phyloP scores from a whole-genome alignment of 2,888 invertebrate genomes.

The Mimachlamys varia region DNA sequence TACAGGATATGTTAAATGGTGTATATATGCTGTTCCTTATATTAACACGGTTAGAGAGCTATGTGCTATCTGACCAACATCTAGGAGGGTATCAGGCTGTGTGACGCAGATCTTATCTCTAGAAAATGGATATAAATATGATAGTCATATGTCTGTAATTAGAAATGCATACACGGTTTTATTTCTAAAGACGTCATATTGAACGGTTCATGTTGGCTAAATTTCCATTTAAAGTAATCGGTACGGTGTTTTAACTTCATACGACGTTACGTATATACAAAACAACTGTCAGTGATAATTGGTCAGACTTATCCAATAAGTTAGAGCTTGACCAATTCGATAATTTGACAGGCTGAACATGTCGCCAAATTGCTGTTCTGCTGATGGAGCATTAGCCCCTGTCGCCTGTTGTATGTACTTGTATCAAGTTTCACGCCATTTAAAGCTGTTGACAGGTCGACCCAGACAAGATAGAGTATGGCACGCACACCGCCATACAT shows the following conservation, averaged over 20 bases:
- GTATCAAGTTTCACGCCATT: slow-evolving; percentile 22
- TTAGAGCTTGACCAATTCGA: slow-evolving; percentile 11
- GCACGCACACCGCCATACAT: not conserved
- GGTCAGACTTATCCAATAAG: not conserved
- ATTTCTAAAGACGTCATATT: slow-evolving; percentile 1
- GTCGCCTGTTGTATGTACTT: not conserved
- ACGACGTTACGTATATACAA: slow-evolving; percentile 1
- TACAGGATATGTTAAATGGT: too few species aligned
- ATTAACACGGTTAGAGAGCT: too few species aligned
- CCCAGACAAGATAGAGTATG: not conserved
- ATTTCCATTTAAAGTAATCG: not conserved
- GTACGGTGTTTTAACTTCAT: not conserved
- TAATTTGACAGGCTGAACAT: slow-evolving; percentile 16
- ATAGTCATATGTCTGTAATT: slow-evolving; percentile 23
- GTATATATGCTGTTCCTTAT: too few species aligned
- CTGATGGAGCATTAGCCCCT: not conserved
- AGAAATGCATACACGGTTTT: slow-evolving; percentile 24
- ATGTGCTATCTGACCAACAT: not conserved
- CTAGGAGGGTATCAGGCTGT: not conserved
- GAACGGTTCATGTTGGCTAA: not conserved
- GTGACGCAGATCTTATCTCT: not conserved
- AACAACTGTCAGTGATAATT: slow-evolving; percentile 25
- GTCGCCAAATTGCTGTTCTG: not conserved
- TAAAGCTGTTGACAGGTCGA: not conserved
- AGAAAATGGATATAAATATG: slow-evolving; percentile 19